Conservation (phyloP, 2,113 vertebrate species). For the Petromus typicus region DNA sequence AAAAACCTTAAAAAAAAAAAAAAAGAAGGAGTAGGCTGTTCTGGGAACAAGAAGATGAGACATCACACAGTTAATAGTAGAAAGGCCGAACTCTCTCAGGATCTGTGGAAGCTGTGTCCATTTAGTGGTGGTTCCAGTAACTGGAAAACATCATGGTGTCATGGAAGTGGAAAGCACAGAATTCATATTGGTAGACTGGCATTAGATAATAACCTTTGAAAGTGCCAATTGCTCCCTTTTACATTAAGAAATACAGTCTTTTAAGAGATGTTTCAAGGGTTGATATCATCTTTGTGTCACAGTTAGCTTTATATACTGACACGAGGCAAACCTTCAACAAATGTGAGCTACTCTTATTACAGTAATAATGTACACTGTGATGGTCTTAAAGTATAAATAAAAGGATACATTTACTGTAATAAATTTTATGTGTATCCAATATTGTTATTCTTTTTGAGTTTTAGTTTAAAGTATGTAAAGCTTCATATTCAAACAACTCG, state of each 20-base stretch:
- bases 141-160: not conserved
- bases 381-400: not conserved
- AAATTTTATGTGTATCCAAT: conserved; percentile 49
- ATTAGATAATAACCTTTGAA: not conserved
- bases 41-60: not conserved
- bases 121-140: not conserved
- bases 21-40: not conserved
- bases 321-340: conserved; percentile 28
- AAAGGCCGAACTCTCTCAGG: not conserved
- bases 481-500: conserved; percentile 45
- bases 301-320: not conserved
- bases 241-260: conserved; percentile 30
- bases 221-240: not conserved
- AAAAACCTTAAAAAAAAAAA: too few species aligned
- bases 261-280: not conserved
- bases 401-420: conserved; percentile 17
- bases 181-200: not conserved
- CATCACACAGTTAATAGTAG: not conserved
- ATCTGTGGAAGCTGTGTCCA: not conserved
- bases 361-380: conserved; percentile 43
- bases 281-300: conserved; percentile 1
- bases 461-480: conserved; percentile 57
- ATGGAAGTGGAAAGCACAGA: not conserved
- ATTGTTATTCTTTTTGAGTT: conserved; percentile 41
- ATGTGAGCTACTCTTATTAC: not conserved